Evolutionary conservation across 2,797 vertebrate genomes (phyloP), one percentile per base, ranked within the genome.

Genomic region (Alectoris magna): DNA sequence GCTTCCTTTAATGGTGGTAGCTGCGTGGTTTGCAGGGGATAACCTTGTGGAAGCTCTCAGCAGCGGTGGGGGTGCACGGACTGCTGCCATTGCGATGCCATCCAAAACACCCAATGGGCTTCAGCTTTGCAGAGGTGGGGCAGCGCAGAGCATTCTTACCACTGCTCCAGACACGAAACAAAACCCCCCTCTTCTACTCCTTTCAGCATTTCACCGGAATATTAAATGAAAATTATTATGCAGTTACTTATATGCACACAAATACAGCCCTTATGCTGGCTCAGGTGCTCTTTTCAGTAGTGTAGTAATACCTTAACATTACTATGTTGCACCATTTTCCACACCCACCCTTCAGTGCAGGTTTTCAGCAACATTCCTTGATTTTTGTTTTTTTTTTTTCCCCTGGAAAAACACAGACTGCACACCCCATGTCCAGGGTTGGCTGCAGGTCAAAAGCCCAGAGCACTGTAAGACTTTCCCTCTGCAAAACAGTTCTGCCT

Each of bases 41-140:
- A 0, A 34, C 34, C 34, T 8, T 43, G 0, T 43, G n/a, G 66
- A 63, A 66, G 38, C 46, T n/a, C 14, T 5, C n/a, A 22, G 46
- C 34, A 51, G 55, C 53, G 55, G 14, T 55, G 12, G 26, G 10
- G 6, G 3, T 22, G 13, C 5, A 39, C 0, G 1, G 10, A 58
- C 16, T 6, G 5, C 62, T 31, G 19, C 29, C 12, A n/a, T 29
- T 18, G 51, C 17, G 51, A 10, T 53, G 16, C 51, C 22, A 34
- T 26, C 23, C 10, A 13, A 3, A 36, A 58, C 13, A 22, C 14
- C 1, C 7, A 16, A 4, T 0, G 3, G 59, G 3, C 7, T 15
- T 4, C 22, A 4, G 10, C 14, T 22, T 14, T 22, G 5, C 14
- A 18, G 24, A 34, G 39, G 2, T 11, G 7, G 27, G 36, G 39